Evolutionary conservation across 1,140 invertebrate species (phyloP), one percentile per base, ranked within the genome.

Genomic region (Drosophila varians): DNA sequence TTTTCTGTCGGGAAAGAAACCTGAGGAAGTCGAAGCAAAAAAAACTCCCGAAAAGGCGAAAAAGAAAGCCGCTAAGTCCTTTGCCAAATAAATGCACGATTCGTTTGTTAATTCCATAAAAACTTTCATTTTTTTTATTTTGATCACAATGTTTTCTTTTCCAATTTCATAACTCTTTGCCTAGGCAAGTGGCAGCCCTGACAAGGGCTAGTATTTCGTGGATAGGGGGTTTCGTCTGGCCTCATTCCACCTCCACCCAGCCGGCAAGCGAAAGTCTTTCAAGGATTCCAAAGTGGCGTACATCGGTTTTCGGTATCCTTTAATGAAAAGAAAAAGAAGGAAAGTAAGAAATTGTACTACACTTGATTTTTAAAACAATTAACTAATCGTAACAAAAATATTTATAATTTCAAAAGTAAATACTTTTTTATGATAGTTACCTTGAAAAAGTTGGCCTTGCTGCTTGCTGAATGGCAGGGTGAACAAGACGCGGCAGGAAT

Each of bases 1-100:
- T n/a, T 94, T 95, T 47, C 94, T 97, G 62, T 94, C 94, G 47
- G 94, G 95, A 51, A 65, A 56, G 21, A 8, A n/a, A 1, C 18
- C 21, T 1, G 5, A 3, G 2, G 14, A 25, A n/a, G 3, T 47
- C 12, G 0, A 3, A 11, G 4, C 28, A 40, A 26, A 21, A 21
- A 38, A 16, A 14, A 9, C 7, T 16, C 8, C 42, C 3, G 57
- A 72, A 11, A 69, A 75, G n/a, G 26, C 64, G 9, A 7, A 4
- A 7, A 73, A 78, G 28, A 57, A 74, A 4, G 0, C 25, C 1
- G 2, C 16, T 4, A 4, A 9, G 5, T 18, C 2, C 12, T 19
- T 6, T 12, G 3, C 48, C 36, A 38, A 6, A 16, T 6, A 4
- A 48, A 31, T 19, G 14, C 11, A 25, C 6, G 1, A 26, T 3